Evolutionary conservation across 1,140 invertebrate species (phyloP).

Genomic region (Pectinophora gossypiella): DNA sequence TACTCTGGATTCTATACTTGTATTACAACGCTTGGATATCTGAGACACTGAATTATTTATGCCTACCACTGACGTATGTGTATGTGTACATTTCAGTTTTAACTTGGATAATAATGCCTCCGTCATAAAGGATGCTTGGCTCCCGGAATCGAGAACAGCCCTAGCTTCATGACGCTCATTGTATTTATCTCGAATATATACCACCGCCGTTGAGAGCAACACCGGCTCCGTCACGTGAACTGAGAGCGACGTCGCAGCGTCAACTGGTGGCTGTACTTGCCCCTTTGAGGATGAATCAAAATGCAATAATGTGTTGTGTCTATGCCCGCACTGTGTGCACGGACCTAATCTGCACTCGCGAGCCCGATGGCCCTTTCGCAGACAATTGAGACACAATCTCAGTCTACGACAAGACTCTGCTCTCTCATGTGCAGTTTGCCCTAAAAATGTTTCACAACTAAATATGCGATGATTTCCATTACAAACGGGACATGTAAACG

Average conservation of each 20-base stretch:
- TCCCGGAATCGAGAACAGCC: constrained; percentile 5
- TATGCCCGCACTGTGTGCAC: constrained; percentile 6
- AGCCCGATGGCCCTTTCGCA: constrained; percentile 4
- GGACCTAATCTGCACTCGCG: constrained; percentile 2
- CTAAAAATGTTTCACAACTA: constrained; percentile 3
- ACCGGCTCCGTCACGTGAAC: neutral
- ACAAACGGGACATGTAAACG: constrained; percentile 3
- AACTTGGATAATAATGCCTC: constrained; percentile 2
- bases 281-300: too few relatives aligned
- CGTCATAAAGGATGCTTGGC: constrained; percentile 5
- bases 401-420: neutral
- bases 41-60: constrained; percentile 7
- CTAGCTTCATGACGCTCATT: neutral
- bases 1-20: neutral
- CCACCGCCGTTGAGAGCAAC: constrained; percentile 4
- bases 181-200: constrained; percentile 3
- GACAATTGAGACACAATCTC: constrained; percentile 9
- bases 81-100: neutral
- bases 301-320: constrained; percentile 11
- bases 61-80: constrained; percentile 14
- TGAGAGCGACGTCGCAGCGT: constrained; percentile 3
- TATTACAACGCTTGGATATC: constrained; percentile 2
- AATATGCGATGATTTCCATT: constrained; percentile 7
- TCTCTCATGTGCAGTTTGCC: neutral
- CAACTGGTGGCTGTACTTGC: constrained; percentile 2